A percentile compares a stretch with the other conserved stretches of the same genome.
These are phyloP conservation scores for Drosophila dives DNA, from an alignment of 2,888 invertebrate species.

Conservation along the genomic window DNA sequence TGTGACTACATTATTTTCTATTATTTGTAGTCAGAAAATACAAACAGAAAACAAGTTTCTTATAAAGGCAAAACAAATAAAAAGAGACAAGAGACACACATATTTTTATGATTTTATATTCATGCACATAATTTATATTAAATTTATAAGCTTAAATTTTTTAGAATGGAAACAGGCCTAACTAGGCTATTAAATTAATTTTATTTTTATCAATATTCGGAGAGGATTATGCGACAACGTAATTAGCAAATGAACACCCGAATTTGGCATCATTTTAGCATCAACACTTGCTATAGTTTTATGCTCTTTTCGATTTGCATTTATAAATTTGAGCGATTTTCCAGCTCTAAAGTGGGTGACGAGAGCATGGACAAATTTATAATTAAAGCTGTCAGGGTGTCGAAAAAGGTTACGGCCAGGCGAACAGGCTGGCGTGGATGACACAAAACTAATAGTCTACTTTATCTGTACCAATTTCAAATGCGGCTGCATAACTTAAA, in stretches of 20 bases:
- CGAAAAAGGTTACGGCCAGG: background rate
- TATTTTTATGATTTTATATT: background rate
- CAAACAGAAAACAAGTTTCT: background rate
- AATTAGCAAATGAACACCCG: background rate
- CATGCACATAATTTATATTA: background rate
- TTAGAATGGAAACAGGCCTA: background rate
- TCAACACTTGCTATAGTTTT: background rate
- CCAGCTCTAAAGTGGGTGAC: background rate
- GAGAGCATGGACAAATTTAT: background rate
- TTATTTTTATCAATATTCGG: background rate
- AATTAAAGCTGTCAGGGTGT: background rate
- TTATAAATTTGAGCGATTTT: background rate
- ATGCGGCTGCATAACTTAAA: background rate
- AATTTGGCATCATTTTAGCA: background rate
- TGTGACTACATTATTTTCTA: background rate
- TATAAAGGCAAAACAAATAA: slow-evolving; percentile 2
- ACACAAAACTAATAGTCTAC: background rate
- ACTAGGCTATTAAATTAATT: background rate
- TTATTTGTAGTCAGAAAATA: background rate
- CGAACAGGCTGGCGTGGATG: background rate
- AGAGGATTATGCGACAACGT: background rate
- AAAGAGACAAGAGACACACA: too few relatives aligned
- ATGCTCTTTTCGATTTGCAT: background rate
- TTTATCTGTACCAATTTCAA: background rate
- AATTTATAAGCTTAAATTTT: background rate